Evolutionary conservation across 2,888 invertebrate species (phyloP), one percentile per base, ranked within the genome.

Genomic region (Tinea pellionella): DNA sequence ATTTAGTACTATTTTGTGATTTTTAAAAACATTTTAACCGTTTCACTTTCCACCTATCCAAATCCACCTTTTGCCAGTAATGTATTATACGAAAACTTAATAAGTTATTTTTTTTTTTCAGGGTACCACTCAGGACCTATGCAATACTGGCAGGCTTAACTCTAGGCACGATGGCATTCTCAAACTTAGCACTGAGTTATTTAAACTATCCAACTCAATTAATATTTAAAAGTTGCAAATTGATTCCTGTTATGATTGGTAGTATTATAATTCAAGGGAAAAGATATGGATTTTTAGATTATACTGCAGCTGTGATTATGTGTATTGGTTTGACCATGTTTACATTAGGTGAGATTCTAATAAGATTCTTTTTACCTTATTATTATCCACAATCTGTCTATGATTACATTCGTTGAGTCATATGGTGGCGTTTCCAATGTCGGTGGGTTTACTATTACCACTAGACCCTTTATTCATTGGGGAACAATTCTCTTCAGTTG

Each of bases 141-240:
- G 86, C 91, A 57, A 73, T 96, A 51, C 80, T 98, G 63, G 97
- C 97, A 51, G 89, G 94, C 0, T 83, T 98, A 57, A 97, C 98
- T 0, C 89, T 98, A 13, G 96, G 96, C 2, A 98, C 98, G 1
- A 98, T 99, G 96, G 96, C 97, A 0, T 90, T 98, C 63, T 98
- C 98, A 0, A 99, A 99, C 79, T 92, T 97, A 2, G 96, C 98
- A 0, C 88, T 98, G 11, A 97, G 96, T 58, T 97, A 96, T 77
- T 88, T 99, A 11, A 99, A 98, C 79, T 99, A 98, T 78, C 98
- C 98, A 0, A 98, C 98, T 0, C 97, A 97, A 88, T 93, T 98
- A 47, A 98, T 98, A 69, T 99, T 99, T 75, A 98, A 98, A 78
- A 97, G 97, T 75, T 99, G 98, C 78, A 99, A 99, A 77, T 89